Evolutionary conservation across 53 echinoderm and acorn worm species (phyloP), one percentile per base, ranked within the genome.

Genomic region (Astropecten irregularis): DNA sequence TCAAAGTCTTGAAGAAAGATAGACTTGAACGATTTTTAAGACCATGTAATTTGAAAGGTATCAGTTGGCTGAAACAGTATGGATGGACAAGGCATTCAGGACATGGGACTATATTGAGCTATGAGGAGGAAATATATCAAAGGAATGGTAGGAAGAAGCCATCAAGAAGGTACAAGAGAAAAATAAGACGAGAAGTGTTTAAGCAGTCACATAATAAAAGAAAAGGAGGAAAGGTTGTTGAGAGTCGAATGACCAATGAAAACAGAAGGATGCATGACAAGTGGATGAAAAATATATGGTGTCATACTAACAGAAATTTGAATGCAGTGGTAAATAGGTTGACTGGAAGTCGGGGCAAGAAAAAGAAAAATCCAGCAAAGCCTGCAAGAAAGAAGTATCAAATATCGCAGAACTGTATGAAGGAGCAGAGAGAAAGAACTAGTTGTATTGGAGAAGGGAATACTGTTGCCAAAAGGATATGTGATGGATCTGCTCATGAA

Each of bases 151-250:
- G 67, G 40, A 67, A 40, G 67, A 44, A 40, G 23, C 19, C 19
- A 68, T 68, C 68, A 0, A 40, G 68, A 46, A 9, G 42, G 46
- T 5, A 68, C 68, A 68, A 44, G 46, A 68, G 68, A 28, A 68
- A 68, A 27, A 8, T 38, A 27, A 58, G 58, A 4, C 0, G 13
- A 68, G 36, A 68, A 18, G 44, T 9, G 23, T 68, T 68, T 20
- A 67, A 13, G 25, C 19, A 67, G 27, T 19, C 35, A 35, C 66
- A 66, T 39, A 66, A 34, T 20, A 66, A 35, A 1, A 64, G 21
- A 23, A 66, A 66, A 66, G 66, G 40, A 3, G 40, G 66, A 21
- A 66, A 40, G 40, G 66, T 66, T 37, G 9, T 66, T 39, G 44
- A 66, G 40, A 21, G 6, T 2, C 66, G 66, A 8, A 66, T 66